Evolutionary conservation across 64 coral and sea anemone genomes (phyloP).

Genomic region (Montipora sp.): DNA sequence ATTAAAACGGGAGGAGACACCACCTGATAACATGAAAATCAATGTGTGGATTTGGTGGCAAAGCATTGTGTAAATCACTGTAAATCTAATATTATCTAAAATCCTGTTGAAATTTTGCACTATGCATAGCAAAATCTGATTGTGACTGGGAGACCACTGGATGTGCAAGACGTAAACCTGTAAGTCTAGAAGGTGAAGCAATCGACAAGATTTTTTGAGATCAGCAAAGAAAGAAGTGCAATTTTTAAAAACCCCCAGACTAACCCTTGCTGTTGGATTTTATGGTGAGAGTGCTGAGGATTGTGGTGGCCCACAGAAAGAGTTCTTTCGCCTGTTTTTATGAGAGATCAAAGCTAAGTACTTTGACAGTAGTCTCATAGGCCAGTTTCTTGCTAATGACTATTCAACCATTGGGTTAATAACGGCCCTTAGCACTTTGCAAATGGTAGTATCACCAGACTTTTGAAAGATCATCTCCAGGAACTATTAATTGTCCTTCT

Average conservation of each 20-base stretch:
- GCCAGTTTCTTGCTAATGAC: slow-evolving; percentile 17
- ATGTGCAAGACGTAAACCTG: neutral
- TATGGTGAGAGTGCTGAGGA: slow-evolving; percentile 66
- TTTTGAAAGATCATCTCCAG: slow-evolving; percentile 45
- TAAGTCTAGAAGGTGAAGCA: slow-evolving; percentile 32
- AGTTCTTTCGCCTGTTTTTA: slow-evolving; percentile 52
- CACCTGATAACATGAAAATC: neutral
- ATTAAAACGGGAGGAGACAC: neutral
- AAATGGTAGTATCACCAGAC: slow-evolving; percentile 60
- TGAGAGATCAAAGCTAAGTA: slow-evolving; percentile 61
- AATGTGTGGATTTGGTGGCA: neutral
- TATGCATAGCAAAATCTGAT: slow-evolving; percentile 36
- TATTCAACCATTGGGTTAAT: slow-evolving; percentile 47
- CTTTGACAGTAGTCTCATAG: slow-evolving; percentile 29
- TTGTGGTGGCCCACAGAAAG: slow-evolving; percentile 35
- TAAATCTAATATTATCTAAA: slow-evolving; percentile 59
- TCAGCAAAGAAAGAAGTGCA: slow-evolving; percentile 29
- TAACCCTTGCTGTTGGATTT: slow-evolving; percentile 52
- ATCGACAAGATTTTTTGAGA: slow-evolving; percentile 35
- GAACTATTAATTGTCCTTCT: slow-evolving; percentile 8
- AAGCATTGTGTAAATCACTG: slow-evolving; percentile 31
- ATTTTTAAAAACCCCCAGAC: neutral
- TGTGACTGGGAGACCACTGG: slow-evolving; percentile 42
- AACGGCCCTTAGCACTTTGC: slow-evolving; percentile 52
- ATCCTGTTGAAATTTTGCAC: slow-evolving; percentile 49